Evolutionary conservation across 2,888 invertebrate species (phyloP).

Genomic region (Spilosoma lubricipeda): DNA sequence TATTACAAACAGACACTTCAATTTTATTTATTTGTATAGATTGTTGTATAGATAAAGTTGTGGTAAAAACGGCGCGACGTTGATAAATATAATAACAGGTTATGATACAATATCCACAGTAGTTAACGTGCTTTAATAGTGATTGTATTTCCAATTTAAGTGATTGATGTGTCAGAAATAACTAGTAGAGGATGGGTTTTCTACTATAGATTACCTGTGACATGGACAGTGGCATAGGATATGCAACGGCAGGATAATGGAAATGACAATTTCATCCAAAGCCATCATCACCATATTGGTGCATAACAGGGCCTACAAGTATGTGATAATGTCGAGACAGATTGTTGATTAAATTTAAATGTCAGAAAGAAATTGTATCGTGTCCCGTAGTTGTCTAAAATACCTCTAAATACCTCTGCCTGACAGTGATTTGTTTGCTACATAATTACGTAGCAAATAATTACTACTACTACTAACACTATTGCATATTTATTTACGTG

Average conservation of each 20-base stretch:
- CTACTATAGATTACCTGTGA: neutral
- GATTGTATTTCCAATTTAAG: neutral
- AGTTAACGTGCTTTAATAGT: neutral
- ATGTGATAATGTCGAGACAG: neutral
- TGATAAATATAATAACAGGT: no score
- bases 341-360: neutral
- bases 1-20: no score
- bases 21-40: no score
- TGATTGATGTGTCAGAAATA: neutral
- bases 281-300: neutral
- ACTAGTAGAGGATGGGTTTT: neutral
- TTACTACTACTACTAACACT: neutral
- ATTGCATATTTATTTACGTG: neutral
- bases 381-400: neutral
- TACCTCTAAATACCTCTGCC: no score
- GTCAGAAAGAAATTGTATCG: neutral
- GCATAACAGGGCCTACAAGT: neutral
- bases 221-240: neutral
- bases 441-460: neutral
- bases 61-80: no score
- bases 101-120: neutral
- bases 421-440: neutral
- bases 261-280: neutral
- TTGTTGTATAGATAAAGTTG: no score
- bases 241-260: neutral